phyloP scores from a whole-genome alignment of 2,797 vertebrate species.

The Megaceryle alcyon region DNA sequence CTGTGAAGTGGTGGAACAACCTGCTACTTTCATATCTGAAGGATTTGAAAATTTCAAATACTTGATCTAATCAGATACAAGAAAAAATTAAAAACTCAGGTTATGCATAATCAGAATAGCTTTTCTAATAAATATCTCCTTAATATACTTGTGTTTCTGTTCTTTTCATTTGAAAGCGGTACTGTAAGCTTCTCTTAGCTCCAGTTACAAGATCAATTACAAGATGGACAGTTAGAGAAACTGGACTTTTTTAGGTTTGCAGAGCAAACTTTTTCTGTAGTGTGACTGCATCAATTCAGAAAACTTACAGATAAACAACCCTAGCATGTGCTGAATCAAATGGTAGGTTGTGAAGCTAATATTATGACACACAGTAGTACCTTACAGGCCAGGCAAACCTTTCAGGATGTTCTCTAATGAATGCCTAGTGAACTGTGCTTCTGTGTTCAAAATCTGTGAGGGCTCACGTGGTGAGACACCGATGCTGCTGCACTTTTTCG shows the following conservation, averaged over 20 bases:
- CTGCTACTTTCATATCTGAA: background rate
- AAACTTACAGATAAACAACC: background rate
- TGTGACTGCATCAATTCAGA: background rate
- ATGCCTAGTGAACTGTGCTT: background rate
- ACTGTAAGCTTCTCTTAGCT: background rate
- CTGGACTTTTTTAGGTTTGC: background rate
- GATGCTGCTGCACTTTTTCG: background rate
- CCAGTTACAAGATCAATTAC: background rate
- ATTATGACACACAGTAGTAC: background rate
- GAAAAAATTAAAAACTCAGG: background rate
- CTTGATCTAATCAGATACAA: background rate
- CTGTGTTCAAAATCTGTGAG: background rate
- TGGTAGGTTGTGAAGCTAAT: background rate
- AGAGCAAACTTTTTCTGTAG: background rate
- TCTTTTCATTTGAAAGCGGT: background rate
- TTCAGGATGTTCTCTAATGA: background rate
- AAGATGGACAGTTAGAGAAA: background rate
- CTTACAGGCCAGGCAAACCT: background rate
- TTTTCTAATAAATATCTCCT: background rate
- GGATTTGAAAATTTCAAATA: background rate
- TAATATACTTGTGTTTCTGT: background rate
- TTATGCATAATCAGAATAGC: background rate
- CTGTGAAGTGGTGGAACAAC: background rate
- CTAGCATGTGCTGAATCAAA: background rate
- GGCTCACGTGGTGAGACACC: rapidly evolving